Conservation (phyloP, 2,797 vertebrate species). For the Poliocrania exsul region DNA sequence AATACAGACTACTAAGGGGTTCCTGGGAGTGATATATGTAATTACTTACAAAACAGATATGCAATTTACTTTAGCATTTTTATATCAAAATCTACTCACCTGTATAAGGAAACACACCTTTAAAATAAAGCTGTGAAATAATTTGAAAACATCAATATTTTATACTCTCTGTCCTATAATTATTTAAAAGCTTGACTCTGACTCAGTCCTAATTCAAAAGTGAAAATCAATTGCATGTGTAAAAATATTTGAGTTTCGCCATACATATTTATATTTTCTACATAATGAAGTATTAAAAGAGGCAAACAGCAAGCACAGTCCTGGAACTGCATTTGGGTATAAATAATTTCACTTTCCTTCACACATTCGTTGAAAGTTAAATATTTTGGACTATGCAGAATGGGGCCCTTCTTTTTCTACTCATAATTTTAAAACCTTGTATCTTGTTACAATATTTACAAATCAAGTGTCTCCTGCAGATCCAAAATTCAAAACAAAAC, state of each 20-base stretch:
- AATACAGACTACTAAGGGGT: slow-evolving; percentile 29
- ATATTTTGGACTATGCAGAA: neutral
- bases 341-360: neutral
- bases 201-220: neutral
- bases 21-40: slow-evolving; percentile 8
- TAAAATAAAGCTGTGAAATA: slow-evolving; percentile 42
- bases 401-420: neutral
- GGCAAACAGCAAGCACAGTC: neutral
- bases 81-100: slow-evolving; percentile 6
- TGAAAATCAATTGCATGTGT: neutral
- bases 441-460: neutral
- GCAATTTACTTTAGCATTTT: slow-evolving; percentile 35
- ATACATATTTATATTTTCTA: neutral
- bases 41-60: slow-evolving; percentile 49
- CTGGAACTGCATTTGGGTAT: neutral
- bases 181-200: slow-evolving; percentile 13
- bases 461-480: neutral
- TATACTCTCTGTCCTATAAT: slow-evolving; percentile 4
- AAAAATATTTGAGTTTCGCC: neutral
- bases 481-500: neutral
- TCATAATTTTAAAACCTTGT: neutral
- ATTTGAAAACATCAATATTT: slow-evolving; percentile 17
- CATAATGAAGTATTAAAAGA: neutral
- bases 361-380: neutral
- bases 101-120: neutral